phyloP scores from a whole-genome alignment of 2,113 vertebrate species.

The Phyllopteryx taeniolatus region DNA sequence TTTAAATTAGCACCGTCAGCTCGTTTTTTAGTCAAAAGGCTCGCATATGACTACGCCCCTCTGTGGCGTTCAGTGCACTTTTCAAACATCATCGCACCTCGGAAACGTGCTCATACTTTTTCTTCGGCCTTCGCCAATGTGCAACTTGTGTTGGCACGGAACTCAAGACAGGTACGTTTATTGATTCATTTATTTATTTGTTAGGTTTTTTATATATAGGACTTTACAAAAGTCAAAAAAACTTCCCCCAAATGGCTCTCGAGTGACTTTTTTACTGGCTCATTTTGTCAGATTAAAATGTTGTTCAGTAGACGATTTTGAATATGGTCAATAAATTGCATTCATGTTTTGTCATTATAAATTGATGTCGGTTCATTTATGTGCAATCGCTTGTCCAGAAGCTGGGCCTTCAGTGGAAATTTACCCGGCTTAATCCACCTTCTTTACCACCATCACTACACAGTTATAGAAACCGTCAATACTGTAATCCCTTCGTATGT shows the following conservation, averaged over 20 bases:
- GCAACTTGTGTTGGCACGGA: not conserved
- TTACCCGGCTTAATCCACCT: not conserved
- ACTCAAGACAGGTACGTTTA: slow-evolving; percentile 15
- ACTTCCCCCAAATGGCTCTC: not conserved
- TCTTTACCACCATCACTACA: not conserved
- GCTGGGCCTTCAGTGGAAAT: not conserved
- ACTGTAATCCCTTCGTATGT: not conserved
- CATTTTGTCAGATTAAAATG: not conserved
- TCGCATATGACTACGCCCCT: not conserved
- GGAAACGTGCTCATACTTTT: not conserved
- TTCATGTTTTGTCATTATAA: not conserved
- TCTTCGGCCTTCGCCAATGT: not conserved
- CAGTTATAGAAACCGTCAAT: not conserved
- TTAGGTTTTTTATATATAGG: not conserved
- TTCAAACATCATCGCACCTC: not conserved
- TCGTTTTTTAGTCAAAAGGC: not conserved
- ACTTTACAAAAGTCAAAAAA: too few species aligned
- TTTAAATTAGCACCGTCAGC: not conserved
- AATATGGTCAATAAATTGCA: not conserved
- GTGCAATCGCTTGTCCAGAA: not conserved
- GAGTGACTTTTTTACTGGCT: not conserved
- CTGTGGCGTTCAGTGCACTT: slow-evolving; percentile 1
- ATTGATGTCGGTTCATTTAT: not conserved
- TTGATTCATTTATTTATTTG: not conserved
- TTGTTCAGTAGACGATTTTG: not conserved